Base-by-base conservation (phyloP, 2,113 vertebrate genomes). In the Scatophagus argus region DNA sequence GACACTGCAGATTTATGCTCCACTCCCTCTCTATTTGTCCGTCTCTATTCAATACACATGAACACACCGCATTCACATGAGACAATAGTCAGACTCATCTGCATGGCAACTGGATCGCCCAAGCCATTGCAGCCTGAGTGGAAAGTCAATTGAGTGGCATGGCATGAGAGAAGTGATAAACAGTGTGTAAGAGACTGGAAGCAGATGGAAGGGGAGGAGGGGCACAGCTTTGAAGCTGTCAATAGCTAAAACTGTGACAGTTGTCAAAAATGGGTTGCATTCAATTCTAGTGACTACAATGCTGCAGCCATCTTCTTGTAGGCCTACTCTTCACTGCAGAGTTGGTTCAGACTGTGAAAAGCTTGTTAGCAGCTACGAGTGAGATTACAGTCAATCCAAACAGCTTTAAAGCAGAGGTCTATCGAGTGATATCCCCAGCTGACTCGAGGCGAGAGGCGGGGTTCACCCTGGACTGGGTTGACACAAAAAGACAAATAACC, bases 51-150 rank as follows among this genome's bases (percentile, higher is more conserved):
- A 19, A 31, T 55, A 32, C 14, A 27, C 34, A 21, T 17, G 19
- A 66, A 23, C 10, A 59, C 12, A 47, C 49, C 17, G 58, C 16
- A 68, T 46, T 38, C 61, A 46, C 16, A 13, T 23, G 14, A 78
- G n/a, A 49, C n/a, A n/a, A n/a, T n/a, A n/a, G 46, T 74, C 54
- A 38, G 0, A 27, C 54, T 74, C 39, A 23, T 63, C 67, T 61
- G 36, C 52, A 66, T n/a, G n/a, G 23, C 41, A 44, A 64, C 54
- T 19, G 47, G 31, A 64, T 23, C 13, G 64, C 19, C 39, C 3
- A 8, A 36, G 36, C 49, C 16, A 34, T 60, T 41, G 34, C 32
- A 46, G 25, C 27, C 52, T 49, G 44, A 77, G 61, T 27, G 52
- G 52, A 38, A 38, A 62, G 74, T 32, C 52, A 44, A n/a, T 61